Evolutionary conservation across 2,888 invertebrate species (phyloP).

Genomic region (Athalia cordata): DNA sequence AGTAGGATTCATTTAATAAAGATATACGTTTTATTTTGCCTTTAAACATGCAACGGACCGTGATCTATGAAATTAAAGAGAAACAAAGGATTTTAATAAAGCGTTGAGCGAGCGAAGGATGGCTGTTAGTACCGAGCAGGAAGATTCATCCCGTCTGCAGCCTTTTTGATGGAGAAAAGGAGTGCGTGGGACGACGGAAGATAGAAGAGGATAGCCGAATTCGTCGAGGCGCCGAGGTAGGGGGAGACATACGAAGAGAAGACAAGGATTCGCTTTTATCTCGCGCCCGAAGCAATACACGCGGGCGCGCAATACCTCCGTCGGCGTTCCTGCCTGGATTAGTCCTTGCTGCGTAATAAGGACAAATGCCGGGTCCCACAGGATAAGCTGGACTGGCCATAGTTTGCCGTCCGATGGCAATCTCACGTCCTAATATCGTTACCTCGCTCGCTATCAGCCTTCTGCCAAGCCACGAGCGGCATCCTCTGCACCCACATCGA

Average conservation of each 20-base stretch:
- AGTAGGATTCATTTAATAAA: constrained; percentile 8
- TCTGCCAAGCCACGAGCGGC: constrained; percentile 42
- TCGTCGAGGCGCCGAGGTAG: constrained; percentile 7
- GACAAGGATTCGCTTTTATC: constrained; percentile 46
- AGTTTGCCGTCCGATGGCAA: constrained; percentile 38
- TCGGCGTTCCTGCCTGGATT: constrained; percentile 41
- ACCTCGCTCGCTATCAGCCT: constrained; percentile 38
- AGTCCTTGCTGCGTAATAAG: constrained; percentile 44
- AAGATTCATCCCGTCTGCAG: constrained; percentile 12
- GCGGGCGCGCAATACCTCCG: constrained; percentile 36
- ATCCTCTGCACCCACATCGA: constrained; percentile 40
- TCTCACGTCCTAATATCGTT: constrained; percentile 43
- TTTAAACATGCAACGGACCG: constrained; percentile 14
- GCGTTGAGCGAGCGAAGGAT: constrained; percentile 37
- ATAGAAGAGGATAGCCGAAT: constrained; percentile 24
- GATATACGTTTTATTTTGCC: constrained; percentile 27
- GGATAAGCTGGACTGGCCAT: constrained; percentile 40
- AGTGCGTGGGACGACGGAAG: constrained; percentile 3
- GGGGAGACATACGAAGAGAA: constrained; percentile 32
- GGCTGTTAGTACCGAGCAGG: constrained; percentile 5
- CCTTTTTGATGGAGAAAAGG: constrained; percentile 9
- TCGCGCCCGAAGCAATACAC: constrained; percentile 42
- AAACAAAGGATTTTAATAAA: constrained; percentile 35
- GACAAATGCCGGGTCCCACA: constrained; percentile 37
- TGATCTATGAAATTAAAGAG: constrained; percentile 25